Conservation (phyloP, 2,797 vertebrate species). For the Petrocephalus sullivani region DNA sequence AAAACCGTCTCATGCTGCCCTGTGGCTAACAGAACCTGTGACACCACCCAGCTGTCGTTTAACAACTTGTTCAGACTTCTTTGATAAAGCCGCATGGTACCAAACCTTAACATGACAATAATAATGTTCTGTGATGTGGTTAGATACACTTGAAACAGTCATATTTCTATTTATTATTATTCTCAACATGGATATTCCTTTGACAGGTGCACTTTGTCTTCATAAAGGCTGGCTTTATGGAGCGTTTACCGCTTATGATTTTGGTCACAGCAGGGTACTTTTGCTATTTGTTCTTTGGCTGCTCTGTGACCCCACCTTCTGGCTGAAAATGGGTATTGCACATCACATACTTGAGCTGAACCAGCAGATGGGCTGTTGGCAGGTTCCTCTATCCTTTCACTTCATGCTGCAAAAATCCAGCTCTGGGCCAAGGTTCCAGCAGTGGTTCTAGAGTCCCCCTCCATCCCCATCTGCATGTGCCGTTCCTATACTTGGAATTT, state of each 20-base stretch:
- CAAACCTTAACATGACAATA: background rate
- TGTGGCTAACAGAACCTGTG: background rate
- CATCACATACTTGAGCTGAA: background rate
- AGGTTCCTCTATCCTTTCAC: background rate
- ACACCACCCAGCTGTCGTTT: background rate
- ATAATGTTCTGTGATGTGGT: background rate
- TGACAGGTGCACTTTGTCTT: background rate
- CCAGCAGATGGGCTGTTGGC: background rate
- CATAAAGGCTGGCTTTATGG: background rate
- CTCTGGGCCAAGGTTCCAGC: background rate
- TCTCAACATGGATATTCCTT: background rate
- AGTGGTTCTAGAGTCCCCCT: background rate
- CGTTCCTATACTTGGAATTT: background rate
- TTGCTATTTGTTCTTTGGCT: background rate
- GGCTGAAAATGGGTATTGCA: background rate
- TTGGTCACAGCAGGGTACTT: background rate
- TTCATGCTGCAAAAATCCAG: background rate
- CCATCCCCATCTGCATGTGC: background rate
- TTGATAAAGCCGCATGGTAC: background rate
- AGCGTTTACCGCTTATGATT: background rate
- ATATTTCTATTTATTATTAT: background rate
- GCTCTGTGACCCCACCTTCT: background rate
- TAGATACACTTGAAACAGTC: background rate
- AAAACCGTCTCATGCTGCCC: background rate
- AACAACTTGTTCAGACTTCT: background rate